Evolutionary conservation across 2,113 vertebrate species (phyloP).

Genomic region (Paradoxurus hermaphroditus): DNA sequence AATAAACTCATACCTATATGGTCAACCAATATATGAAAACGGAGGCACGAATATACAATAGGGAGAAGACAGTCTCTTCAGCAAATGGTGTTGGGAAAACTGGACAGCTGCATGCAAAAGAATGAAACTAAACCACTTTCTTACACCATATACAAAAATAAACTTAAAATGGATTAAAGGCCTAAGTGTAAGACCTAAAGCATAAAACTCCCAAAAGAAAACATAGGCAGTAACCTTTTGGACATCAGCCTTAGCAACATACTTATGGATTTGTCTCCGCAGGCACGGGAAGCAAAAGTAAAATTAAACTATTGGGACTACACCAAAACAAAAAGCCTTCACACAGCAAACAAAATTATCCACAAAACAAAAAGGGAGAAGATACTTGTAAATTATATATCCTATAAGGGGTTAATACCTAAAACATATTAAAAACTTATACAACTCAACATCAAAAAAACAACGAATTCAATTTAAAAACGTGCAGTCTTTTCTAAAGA

Average conservation of each 20-base stretch:
- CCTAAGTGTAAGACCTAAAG: not conserved
- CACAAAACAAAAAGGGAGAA: not conserved
- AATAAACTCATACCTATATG: not conserved
- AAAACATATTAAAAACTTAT: not conserved
- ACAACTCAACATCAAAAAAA: not conserved
- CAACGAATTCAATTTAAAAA: not conserved
- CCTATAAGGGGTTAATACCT: not conserved
- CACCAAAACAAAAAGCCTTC: not conserved
- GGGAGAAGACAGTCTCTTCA: not conserved
- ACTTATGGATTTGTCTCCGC: not conserved
- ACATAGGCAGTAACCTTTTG: not conserved
- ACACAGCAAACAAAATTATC: not conserved
- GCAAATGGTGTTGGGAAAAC: not conserved
- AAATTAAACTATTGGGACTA: not conserved
- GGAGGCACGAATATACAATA: not conserved
- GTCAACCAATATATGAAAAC: not conserved
- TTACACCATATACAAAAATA: not conserved
- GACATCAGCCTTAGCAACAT: not conserved
- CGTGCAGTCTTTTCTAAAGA: not conserved
- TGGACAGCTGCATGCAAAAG: not conserved
- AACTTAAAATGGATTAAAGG: not conserved
- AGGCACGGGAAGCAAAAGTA: not conserved
- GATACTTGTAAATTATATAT: not conserved
- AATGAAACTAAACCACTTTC: not conserved
- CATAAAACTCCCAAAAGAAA: not conserved